Base-by-base conservation (phyloP, 2,113 vertebrate species). In the Vidua chalybeata region DNA sequence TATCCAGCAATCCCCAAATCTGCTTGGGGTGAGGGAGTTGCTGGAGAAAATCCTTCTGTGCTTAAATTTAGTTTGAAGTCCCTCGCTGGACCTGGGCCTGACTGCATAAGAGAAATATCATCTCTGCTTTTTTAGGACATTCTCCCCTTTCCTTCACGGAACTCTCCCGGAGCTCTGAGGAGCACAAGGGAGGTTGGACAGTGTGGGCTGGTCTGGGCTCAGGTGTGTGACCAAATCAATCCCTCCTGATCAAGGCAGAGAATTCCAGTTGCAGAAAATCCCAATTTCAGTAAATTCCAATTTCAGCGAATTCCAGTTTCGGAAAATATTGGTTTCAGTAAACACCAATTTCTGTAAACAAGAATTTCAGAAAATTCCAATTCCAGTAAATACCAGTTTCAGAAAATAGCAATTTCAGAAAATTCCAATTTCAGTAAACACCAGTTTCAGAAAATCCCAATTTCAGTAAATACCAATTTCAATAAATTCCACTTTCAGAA, bases 131-230 rank as follows among this genome's bases (percentile, higher is more conserved):
- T 94, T 94, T 75, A 84, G 96, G 97, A 96, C 87, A n/a, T 95
- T 92, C 71, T 64, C 26, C 55, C 75, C 89, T 95, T 97, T 96
- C 94, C 94, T 86, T 76, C 94, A 48, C 64, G 76, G 96, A 91
- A 27, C 63, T 76, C 73, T 95, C 96, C 91, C 27, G 21, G 88
- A 91, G 97, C 97, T 97, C 95, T 76, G 93, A 72, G 93, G 90
- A 93, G 97, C 97, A 89, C 96, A 71, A 84, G 96, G 95, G 96
- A 87, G 97, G 51, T 96, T 97, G 98, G 97, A 93, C 90, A 97
- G 97, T 81, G 69, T 77, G 97, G 97, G 98, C 97, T 98, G 98
- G 98, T 94, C 97, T 97, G 97, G 93, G 94, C 96, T 97, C 93
- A 84, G 93, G 26, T 71, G 95, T 96, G 88, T 69, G 87, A 59